Percentiles rank a stretch among this genome's conserved stretches.
These are phyloP conservation scores for Catalaphyllia jardinei DNA, from an alignment of 64 coral and sea anemone species.

Conservation along the genomic window DNA sequence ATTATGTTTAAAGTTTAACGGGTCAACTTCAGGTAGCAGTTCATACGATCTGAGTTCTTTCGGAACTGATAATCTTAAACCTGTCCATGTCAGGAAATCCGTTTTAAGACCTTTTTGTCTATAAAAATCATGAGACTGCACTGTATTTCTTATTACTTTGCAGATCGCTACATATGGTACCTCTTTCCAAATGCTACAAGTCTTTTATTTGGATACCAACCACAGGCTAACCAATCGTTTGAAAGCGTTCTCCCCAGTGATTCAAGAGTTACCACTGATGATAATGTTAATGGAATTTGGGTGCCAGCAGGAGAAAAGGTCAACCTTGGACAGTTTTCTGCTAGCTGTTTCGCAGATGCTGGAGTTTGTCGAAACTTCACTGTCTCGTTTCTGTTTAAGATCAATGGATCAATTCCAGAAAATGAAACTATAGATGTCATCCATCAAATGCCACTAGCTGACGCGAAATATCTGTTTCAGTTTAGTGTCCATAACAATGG, in stretches of 20 bases:
- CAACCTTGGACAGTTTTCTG: background rate
- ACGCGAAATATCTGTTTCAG: background rate
- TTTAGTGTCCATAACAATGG: background rate
- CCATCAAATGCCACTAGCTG: background rate
- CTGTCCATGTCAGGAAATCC: too few species aligned
- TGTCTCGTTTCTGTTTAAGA: slow-evolving; percentile 1
- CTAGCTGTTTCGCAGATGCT: background rate
- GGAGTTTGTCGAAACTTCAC: background rate
- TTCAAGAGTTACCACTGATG: background rate
- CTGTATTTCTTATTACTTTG: background rate
- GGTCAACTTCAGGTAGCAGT: too few species aligned
- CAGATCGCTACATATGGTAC: slow-evolving; percentile 6
- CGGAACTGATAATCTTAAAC: too few species aligned
- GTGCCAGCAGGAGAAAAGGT: background rate
- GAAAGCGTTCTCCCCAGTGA: background rate
- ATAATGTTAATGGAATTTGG: background rate
- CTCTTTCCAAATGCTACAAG: background rate
- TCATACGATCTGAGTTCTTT: too few species aligned
- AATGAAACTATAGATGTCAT: background rate
- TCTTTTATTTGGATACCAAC: background rate
- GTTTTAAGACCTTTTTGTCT: too few species aligned
- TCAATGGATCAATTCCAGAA: background rate
- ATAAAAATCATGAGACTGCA: too few species aligned
- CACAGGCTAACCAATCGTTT: background rate
- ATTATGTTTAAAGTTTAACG: too few species aligned